Conservation (phyloP, 2,797 vertebrate genomes). For the Catamblyrhynchus diadema region DNA sequence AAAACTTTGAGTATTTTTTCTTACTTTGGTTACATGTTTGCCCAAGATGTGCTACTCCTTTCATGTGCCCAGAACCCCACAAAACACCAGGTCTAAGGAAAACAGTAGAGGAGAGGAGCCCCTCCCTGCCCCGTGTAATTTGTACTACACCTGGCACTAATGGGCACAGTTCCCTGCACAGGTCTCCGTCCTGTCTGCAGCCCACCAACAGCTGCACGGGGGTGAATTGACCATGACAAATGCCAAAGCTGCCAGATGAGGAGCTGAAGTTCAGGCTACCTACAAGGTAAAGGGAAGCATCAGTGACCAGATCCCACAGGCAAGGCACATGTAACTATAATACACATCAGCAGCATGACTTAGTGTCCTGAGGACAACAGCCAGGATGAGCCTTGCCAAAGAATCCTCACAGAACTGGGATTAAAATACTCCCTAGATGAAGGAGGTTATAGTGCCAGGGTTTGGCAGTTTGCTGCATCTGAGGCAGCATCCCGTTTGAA, state of each 20-base stretch:
- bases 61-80: background rate
- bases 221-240: background rate
- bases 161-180: fast-evolving
- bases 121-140: background rate
- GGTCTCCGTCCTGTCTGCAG: background rate
- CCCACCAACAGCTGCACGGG: background rate
- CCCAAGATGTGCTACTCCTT: background rate
- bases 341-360: background rate
- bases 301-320: background rate
- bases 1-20: background rate
- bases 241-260: background rate
- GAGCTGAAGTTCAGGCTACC: background rate
- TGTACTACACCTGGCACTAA: background rate
- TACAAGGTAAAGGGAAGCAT: background rate
- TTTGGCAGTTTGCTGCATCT: background rate
- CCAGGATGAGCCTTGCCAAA: background rate
- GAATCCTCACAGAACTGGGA: background rate
- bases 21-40: background rate
- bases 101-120: background rate
- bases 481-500: background rate
- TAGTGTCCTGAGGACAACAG: background rate
- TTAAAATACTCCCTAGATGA: background rate
- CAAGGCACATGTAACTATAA: background rate
- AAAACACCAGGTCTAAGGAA: background rate
- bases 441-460: background rate